These are phyloP conservation scores for Diceros bicornis DNA, from an alignment of 2,797 vertebrate species.

Conservation along the genomic window DNA sequence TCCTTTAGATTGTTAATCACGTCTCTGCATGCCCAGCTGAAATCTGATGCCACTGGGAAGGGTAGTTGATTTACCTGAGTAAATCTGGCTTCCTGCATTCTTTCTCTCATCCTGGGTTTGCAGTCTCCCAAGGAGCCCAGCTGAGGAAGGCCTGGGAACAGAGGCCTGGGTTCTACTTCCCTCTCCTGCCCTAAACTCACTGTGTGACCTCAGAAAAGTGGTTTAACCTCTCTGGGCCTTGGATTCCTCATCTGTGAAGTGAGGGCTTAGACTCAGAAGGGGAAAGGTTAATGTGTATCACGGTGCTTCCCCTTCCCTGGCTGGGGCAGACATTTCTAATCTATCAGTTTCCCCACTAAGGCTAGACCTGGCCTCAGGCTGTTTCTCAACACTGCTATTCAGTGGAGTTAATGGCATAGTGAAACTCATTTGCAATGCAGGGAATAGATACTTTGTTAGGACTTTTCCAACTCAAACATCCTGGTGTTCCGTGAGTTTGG, in stretches of 20 bases:
- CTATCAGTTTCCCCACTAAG: neutral
- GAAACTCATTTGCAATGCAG: neutral
- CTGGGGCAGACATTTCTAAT: neutral
- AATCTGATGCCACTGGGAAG: conserved; percentile 77
- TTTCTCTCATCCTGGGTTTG: conserved; percentile 53
- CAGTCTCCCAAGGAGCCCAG: neutral
- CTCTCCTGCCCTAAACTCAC: neutral
- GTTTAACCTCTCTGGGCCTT: conserved; percentile 20
- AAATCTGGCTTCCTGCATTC: conserved; percentile 48
- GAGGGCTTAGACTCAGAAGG: neutral
- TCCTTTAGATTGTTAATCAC: conserved; percentile 82
- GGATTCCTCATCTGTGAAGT: neutral
- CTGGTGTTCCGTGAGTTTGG: neutral
- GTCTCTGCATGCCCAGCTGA: conserved; percentile 79
- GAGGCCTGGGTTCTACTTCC: neutral
- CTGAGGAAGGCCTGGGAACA: neutral
- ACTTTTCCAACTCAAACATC: neutral
- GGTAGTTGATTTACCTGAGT: conserved; percentile 75
- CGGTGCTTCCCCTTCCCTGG: neutral
- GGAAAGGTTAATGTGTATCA: neutral
- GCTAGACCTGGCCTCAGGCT: neutral
- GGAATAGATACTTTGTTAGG: neutral
- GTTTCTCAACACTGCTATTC: neutral
- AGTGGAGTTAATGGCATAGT: neutral
- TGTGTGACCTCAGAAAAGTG: conserved; percentile 8